Conservation (phyloP, 2,888 invertebrate genomes). For the Hypselothyrea guttata region DNA sequence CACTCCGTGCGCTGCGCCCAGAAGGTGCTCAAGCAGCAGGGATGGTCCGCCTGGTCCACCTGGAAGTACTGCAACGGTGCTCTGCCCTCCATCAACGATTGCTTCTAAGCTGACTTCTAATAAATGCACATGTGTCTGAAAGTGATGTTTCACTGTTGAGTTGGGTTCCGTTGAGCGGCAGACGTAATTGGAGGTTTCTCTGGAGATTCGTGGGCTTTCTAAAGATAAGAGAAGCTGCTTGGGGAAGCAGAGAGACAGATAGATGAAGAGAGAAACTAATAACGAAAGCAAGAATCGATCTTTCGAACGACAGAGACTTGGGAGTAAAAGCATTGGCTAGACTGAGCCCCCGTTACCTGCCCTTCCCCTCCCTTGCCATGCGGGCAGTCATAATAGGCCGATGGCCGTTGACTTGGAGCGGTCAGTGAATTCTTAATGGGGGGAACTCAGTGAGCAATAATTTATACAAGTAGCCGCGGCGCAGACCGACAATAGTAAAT, state of each 20-base stretch:
- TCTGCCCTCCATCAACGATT: constrained; percentile 60
- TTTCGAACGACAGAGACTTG: constrained; percentile 20
- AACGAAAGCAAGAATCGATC: constrained; percentile 57
- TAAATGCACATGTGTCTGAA: constrained; percentile 15
- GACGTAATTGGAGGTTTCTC: constrained; percentile 43
- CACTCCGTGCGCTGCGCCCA: constrained; percentile 69
- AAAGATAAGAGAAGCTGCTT: constrained; percentile 23
- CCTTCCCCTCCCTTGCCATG: constrained; percentile 40
- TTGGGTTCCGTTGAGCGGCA: constrained; percentile 20
- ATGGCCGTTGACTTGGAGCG: constrained; percentile 78
- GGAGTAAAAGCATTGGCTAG: constrained; percentile 42
- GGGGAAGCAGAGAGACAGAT: constrained; percentile 24
- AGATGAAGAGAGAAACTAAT: constrained; percentile 11
- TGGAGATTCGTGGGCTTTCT: constrained; percentile 42
- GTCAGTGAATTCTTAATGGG: constrained; percentile 78
- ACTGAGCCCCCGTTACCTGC: constrained; percentile 20
- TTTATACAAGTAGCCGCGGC: constrained; percentile 64
- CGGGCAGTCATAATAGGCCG: constrained; percentile 64
- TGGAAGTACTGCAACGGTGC: constrained; percentile 66
- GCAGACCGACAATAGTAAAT: constrained; percentile 39
- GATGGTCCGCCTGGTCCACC: constrained; percentile 77
- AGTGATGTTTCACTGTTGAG: constrained; percentile 18
- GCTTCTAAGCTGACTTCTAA: constrained; percentile 44
- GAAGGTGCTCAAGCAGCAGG: constrained; percentile 61
- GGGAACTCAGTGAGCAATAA: constrained; percentile 66